phyloP scores from a whole-genome alignment of 2,888 invertebrate species.

The Clitarchus hookeri region DNA sequence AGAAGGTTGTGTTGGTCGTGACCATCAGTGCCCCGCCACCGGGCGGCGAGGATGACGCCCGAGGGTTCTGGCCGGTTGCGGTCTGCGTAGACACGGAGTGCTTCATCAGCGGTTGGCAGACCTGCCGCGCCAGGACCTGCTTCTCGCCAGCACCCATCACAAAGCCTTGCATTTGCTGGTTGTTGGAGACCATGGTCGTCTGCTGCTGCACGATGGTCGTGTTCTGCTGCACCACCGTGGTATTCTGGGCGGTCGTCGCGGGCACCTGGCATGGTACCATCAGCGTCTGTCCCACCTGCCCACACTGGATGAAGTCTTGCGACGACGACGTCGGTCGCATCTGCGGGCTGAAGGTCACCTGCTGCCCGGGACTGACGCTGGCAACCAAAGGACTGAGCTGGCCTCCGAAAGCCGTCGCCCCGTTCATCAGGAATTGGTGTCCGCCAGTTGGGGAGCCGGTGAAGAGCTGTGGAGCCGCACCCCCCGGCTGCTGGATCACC shows the following conservation, averaged over 20 bases:
- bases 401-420: conserved; percentile 51
- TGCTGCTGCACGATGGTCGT: conserved; percentile 84
- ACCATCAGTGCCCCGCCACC: conserved; percentile 51
- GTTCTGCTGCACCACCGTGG: conserved; percentile 82
- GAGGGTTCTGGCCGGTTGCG: conserved; percentile 57
- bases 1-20: conserved; percentile 50
- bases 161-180: conserved; percentile 56
- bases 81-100: conserved; percentile 80
- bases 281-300: conserved; percentile 69
- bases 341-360: conserved; percentile 65
- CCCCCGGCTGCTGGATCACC: conserved; percentile 60
- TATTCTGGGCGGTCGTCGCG: conserved; percentile 53
- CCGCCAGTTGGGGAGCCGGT: conserved; percentile 66
- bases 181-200: conserved; percentile 75
- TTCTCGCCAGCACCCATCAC: conserved; percentile 15
- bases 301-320: conserved; percentile 73
- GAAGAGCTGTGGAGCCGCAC: conserved; percentile 70
- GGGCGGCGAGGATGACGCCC: conserved; percentile 48
- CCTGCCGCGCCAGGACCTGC: background rate
- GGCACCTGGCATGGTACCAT: conserved; percentile 67
- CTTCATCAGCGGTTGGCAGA: conserved; percentile 51
- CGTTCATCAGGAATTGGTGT: conserved; percentile 73
- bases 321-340: conserved; percentile 53
- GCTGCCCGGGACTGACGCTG: conserved; percentile 70
- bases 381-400: conserved; percentile 75